Percentiles rank a stretch among this genome's conserved stretches.
These are phyloP conservation scores for Mellilla xanthometata DNA, from an alignment of 2,888 invertebrate species.

Conservation along the genomic window DNA sequence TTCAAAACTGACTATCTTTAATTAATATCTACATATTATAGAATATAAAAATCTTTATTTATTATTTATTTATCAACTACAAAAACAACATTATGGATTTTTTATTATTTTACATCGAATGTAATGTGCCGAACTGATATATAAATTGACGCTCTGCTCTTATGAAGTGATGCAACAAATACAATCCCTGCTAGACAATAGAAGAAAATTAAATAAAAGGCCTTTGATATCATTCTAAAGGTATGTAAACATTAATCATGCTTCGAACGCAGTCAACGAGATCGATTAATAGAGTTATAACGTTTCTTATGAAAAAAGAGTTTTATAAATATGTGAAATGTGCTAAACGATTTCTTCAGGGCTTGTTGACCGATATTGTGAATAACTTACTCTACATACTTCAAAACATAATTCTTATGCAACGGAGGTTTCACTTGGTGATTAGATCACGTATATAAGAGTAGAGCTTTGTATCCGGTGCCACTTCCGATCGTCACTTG, in stretches of 20 bases:
- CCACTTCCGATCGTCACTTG: constrained; percentile 39
- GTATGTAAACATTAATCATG: constrained; percentile 22
- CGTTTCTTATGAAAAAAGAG: constrained; percentile 33
- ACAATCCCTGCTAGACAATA: constrained; percentile 23
- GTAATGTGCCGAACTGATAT: no score
- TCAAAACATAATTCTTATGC: constrained; percentile 42
- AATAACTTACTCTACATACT: constrained; percentile 37
- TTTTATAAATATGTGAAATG: constrained; percentile 41
- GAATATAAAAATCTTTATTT: no score
- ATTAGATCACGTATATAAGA: constrained; percentile 48
- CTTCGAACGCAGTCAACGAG: constrained; percentile 25
- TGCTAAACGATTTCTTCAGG: constrained; percentile 38
- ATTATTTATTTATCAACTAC: no score
- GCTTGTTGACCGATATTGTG: constrained; percentile 36
- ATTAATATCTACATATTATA: no score
- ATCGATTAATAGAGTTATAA: constrained; percentile 28
- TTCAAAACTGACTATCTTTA: no score
- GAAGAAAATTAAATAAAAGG: constrained; percentile 21
- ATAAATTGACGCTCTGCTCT: no score
- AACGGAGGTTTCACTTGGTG: constrained; percentile 47
- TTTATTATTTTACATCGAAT: no score
- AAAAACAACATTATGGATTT: no score
- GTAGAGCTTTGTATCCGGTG: constrained; percentile 38
- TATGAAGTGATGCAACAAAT: constrained; percentile 17
- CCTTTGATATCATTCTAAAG: constrained; percentile 16